A percentile compares a stretch with the other conserved stretches of the same genome.
Evolutionary conservation across 35 echinoderm and acorn worm genomes (phyloP).

Genomic region (Eucidaris tribuloides): DNA sequence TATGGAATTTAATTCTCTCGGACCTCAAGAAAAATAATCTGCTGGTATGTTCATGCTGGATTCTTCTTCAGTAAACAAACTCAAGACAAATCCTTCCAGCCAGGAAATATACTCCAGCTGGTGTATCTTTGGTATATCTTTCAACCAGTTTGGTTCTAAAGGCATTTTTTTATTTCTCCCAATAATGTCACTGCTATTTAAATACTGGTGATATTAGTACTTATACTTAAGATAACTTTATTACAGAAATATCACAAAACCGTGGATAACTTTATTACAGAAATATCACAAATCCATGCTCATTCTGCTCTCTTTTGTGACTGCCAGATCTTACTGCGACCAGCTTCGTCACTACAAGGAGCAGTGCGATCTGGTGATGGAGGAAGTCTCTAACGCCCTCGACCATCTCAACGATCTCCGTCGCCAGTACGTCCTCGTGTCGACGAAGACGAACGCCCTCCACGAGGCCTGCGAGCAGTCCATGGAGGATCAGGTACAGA

Average conservation of each 20-base stretch:
- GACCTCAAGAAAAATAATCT: no score
- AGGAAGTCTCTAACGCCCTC: slow-evolving; percentile 90
- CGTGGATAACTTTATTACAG: background rate
- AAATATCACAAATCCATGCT: background rate
- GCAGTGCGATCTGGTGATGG: slow-evolving; percentile 87
- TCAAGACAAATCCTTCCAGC: no score
- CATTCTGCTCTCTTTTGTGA: background rate
- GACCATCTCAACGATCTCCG: slow-evolving; percentile 78
- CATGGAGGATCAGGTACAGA: slow-evolving; percentile 81
- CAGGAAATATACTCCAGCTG: no score
- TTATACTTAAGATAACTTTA: background rate
- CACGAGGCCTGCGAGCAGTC: slow-evolving; percentile 97
- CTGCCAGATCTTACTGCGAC: slow-evolving; percentile 76
- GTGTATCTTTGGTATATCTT: no score
- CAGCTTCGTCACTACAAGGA: slow-evolving; percentile 85
- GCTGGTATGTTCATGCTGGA: no score
- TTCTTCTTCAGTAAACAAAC: no score
- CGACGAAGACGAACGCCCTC: slow-evolving; percentile 94
- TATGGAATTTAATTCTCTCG: no score
- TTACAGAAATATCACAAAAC: background rate
- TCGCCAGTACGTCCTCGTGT: slow-evolving; percentile 86
- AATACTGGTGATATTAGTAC: background rate
- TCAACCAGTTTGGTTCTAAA: no score
- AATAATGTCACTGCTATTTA: background rate
- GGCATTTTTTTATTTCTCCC: no score